phyloP scores from a whole-genome alignment of 2,888 invertebrate genomes.

The Erynnis tages region DNA sequence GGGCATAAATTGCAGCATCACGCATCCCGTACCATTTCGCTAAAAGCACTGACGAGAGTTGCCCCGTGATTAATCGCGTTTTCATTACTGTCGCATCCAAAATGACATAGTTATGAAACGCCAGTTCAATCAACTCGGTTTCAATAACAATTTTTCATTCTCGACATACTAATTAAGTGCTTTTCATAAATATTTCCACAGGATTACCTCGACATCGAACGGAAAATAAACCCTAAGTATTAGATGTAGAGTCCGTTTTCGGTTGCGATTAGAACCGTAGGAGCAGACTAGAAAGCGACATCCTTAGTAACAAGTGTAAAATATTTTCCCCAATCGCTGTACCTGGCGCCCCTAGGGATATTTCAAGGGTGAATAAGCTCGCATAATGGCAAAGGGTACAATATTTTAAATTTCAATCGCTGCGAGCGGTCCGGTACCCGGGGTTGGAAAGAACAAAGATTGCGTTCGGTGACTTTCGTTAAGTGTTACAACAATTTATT shows the following conservation, averaged over 20 bases:
- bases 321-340: constrained; percentile 81
- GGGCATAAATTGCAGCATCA: constrained; percentile 56
- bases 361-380: constrained; percentile 82
- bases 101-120: constrained; percentile 79
- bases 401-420: constrained; percentile 83
- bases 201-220: constrained; percentile 35
- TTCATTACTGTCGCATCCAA: constrained; percentile 74
- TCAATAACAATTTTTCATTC: constrained; percentile 81
- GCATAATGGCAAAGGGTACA: constrained; percentile 82
- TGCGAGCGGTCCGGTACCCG: constrained; percentile 74
- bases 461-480: constrained; percentile 70
- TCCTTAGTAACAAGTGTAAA: constrained; percentile 81
- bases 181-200: constrained; percentile 72
- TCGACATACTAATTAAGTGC: constrained; percentile 80
- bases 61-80: constrained; percentile 67
- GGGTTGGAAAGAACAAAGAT: constrained; percentile 74
- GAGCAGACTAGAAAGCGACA: constrained; percentile 71
- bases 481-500: constrained; percentile 72
- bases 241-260: constrained; percentile 41
- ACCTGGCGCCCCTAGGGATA: constrained; percentile 81
- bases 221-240: constrained; percentile 48
- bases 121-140: constrained; percentile 77
- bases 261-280: constrained; percentile 44
- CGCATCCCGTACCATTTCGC: constrained; percentile 53
- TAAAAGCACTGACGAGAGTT: constrained; percentile 53